Evolutionary conservation across 2,888 invertebrate genomes (phyloP), one percentile per base, ranked within the genome.

Genomic region (Notodonta dromedarius): DNA sequence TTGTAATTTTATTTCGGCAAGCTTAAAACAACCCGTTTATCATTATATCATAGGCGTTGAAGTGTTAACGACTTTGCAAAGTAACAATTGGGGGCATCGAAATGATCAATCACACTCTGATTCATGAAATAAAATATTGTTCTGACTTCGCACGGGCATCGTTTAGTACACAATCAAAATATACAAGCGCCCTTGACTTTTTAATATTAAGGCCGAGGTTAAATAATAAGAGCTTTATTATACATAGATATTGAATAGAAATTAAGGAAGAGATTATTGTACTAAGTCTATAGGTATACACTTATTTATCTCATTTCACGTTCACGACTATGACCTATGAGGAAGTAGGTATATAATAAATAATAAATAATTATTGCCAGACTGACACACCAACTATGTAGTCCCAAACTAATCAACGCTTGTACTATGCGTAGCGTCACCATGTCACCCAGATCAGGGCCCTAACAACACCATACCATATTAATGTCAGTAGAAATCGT

Each of bases 181-280:
- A 67, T 66, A 78, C 72, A 66, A 71, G 39, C 71, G 73, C 77
- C 90, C 91, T 90, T 91, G 91, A 89, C 88, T 88, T 89, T 86
- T 88, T 46, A 60, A 57, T 59, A 57, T 60, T 59, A 71, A 72
- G 74, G 72, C 70, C 85, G 83, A 89, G 87, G 88, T 78, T 82
- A 74, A 51, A 60, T 67, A 68, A 78, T 85, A 83, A 86, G 82
- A 75, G 75, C 67, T 79, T 76, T 81, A 82, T 84, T 83, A 80
- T 82, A 73, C 69, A 66, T 66, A 69, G 75, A 70, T 70, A 74
- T 78, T 78, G 62, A 78, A 78, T 76, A 68, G 70, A 78, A 77
- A 76, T 80, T 79, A 71, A 82, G 83, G 82, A 85, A 85, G 82
- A 80, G 69, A 70, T 76, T 69, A 76, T 67, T 69, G 57, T 70